A percentile compares a stretch with the other conserved stretches of the same genome.
phyloP scores from a whole-genome alignment of 2,797 vertebrate species.

The Macropodus opercularis region DNA sequence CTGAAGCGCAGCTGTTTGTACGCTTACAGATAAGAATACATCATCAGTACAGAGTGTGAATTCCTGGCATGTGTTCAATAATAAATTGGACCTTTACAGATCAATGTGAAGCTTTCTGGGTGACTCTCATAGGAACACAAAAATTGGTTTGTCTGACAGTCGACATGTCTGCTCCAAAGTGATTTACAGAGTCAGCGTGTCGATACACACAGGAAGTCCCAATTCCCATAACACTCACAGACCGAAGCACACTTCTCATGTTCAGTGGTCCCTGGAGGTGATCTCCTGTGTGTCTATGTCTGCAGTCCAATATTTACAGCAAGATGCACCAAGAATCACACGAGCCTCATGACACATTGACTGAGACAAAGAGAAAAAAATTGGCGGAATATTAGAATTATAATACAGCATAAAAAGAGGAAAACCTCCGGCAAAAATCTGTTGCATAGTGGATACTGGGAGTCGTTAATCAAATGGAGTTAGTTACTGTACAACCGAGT shows the following conservation, averaged over 20 bases:
- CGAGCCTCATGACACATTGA: constrained; percentile 6
- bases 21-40: constrained; percentile 36
- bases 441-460: too few relatives aligned
- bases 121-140: not conserved
- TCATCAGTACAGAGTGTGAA: constrained; percentile 41
- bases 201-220: constrained; percentile 66
- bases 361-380: constrained; percentile 14
- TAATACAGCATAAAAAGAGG: too few relatives aligned
- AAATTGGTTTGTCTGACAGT: not conserved
- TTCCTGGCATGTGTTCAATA: constrained; percentile 11
- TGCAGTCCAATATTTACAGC: constrained; percentile 47
- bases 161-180: constrained; percentile 26
- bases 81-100: not conserved
- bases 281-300: constrained; percentile 7
- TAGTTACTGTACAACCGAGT: too few relatives aligned
- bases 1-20: constrained; percentile 37
- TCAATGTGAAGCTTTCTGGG: not conserved
- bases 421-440: too few relatives aligned
- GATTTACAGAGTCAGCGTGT: constrained; percentile 49
- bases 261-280: constrained; percentile 55
- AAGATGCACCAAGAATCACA: constrained; percentile 39
- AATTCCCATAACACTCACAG: constrained; percentile 68
- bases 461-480: too few relatives aligned
- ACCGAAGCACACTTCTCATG: constrained; percentile 39
- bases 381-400: too few relatives aligned